Percentiles rank a stretch among this genome's conserved stretches.
Conservation (phyloP, 2,888 invertebrate genomes). For the Dermolepida albohirtum region DNA sequence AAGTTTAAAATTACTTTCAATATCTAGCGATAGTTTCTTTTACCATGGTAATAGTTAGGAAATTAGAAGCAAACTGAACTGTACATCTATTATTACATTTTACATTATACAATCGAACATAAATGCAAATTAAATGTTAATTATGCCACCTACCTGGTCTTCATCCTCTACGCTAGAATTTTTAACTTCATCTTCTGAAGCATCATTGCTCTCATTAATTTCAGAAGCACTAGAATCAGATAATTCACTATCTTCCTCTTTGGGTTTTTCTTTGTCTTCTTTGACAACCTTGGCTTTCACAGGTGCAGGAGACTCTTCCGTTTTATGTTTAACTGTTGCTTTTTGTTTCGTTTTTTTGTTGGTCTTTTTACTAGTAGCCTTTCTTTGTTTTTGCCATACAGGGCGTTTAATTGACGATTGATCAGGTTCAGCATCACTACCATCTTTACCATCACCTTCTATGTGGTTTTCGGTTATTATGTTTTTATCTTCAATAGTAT, state of each 20-base stretch:
- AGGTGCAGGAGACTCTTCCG: constrained; percentile 54
- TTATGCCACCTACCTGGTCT: constrained; percentile 57
- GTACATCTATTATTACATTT: no score
- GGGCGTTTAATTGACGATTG: constrained; percentile 74
- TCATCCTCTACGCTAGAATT: constrained; percentile 61
- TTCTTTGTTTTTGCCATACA: constrained; percentile 84
- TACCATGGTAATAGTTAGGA: no score
- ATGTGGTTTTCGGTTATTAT: constrained; percentile 67
- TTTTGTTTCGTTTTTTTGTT: constrained; percentile 68
- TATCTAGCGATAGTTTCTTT: no score
- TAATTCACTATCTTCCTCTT: constrained; percentile 66
- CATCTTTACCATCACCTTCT: constrained; percentile 62
- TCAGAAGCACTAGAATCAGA: constrained; percentile 67
- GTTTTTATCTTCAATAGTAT: constrained; percentile 70
- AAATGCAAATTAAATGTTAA: no score
- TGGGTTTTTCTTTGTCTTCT: constrained; percentile 50
- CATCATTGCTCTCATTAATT: constrained; percentile 61
- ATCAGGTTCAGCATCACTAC: constrained; percentile 48
- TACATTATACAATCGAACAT: no score
- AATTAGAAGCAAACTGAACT: no score
- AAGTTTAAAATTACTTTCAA: no score
- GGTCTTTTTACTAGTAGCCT: constrained; percentile 71
- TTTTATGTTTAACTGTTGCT: constrained; percentile 59
- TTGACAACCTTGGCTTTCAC: constrained; percentile 51
- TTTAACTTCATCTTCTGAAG: constrained; percentile 62